Conservation (phyloP, 2,113 vertebrate species). For the Salvelinus namaycush region DNA sequence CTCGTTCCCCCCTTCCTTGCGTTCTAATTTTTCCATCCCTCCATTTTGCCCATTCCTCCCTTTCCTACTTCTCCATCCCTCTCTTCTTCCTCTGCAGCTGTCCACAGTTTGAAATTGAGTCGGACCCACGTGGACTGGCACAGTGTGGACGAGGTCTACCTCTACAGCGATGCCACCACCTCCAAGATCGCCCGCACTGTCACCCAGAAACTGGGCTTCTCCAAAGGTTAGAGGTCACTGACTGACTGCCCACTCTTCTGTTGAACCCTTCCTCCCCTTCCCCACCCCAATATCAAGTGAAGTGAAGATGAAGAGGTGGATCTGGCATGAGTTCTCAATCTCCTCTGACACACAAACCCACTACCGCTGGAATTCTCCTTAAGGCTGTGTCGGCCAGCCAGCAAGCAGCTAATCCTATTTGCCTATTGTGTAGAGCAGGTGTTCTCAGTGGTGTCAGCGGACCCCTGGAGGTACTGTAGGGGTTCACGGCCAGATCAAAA, state of each 20-base stretch:
- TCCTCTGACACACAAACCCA: slow-evolving; percentile 26
- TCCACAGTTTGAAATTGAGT: slow-evolving; percentile 92
- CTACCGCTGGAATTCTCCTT: slow-evolving; percentile 33
- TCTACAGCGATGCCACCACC: slow-evolving; percentile 97
- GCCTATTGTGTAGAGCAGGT: no score
- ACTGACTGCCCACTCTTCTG: background rate
- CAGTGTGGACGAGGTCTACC: slow-evolving; percentile 93
- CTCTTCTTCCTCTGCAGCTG: slow-evolving; percentile 69
- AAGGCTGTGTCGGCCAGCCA: slow-evolving; percentile 30
- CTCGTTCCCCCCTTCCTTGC: background rate
- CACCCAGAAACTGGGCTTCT: slow-evolving; percentile 94
- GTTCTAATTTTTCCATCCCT: slow-evolving; percentile 13
- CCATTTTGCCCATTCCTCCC: slow-evolving; percentile 25
- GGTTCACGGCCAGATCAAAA: no score
- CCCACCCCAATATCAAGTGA: background rate
- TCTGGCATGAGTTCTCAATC: slow-evolving; percentile 14
- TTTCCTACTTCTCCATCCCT: background rate
- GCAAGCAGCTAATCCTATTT: background rate
- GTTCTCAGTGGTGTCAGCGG: no score
- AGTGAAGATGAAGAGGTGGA: slow-evolving; percentile 18
- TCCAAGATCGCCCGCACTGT: slow-evolving; percentile 97
- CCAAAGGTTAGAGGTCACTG: slow-evolving; percentile 84
- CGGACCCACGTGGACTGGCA: slow-evolving; percentile 97
- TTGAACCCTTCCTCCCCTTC: no score
- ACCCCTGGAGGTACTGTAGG: no score